Base-by-base conservation (phyloP, 2,888 invertebrate genomes). In the Orthonychiurus folsomi region DNA sequence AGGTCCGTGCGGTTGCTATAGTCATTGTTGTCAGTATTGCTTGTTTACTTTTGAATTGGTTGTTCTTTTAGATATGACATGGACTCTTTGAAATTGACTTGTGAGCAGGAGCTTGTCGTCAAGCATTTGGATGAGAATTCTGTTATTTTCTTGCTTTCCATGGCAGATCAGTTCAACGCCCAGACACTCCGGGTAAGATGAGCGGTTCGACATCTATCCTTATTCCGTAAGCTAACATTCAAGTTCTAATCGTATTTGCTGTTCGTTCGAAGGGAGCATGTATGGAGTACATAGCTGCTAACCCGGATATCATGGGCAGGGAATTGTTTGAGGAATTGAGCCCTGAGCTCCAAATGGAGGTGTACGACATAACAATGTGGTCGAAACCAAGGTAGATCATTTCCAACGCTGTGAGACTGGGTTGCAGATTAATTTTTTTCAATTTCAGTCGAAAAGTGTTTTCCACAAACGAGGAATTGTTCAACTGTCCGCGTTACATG, bases 161-260 rank as follows among this genome's bases (percentile, higher is more conserved):
- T 86, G 74, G 84, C 85, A 2, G 85, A 86, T 76, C 85, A 85
- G 69, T 84, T 83, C 73, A 82, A 83, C 75, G 84, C 85, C 20
- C 77, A 77, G 66, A 75, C 78, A 61, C 76, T 84, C 63, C 79
- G 80, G 78, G 83, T 83, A 75, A 9, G 37, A 9, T 37, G 9
- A 37, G 15, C n/a, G n/a, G n/a, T n/a, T n/a, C n/a, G n/a, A n/a
- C n/a, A n/a, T n/a, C n/a, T n/a, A n/a, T n/a, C n/a, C n/a, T n/a
- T n/a, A n/a, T n/a, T n/a, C n/a, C n/a, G n/a, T n/a, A n/a, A n/a
- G n/a, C n/a, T n/a, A n/a, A n/a, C n/a, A n/a, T n/a, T n/a, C n/a
- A n/a, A n/a, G n/a, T n/a, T n/a, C n/a, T n/a, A n/a, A n/a, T n/a
- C n/a, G n/a, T n/a, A n/a, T n/a, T n/a, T n/a, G n/a, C n/a, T n/a